These are phyloP conservation scores for Melitaea athalia DNA, from an alignment of 2,888 invertebrate genomes.

Conservation along the genomic window DNA sequence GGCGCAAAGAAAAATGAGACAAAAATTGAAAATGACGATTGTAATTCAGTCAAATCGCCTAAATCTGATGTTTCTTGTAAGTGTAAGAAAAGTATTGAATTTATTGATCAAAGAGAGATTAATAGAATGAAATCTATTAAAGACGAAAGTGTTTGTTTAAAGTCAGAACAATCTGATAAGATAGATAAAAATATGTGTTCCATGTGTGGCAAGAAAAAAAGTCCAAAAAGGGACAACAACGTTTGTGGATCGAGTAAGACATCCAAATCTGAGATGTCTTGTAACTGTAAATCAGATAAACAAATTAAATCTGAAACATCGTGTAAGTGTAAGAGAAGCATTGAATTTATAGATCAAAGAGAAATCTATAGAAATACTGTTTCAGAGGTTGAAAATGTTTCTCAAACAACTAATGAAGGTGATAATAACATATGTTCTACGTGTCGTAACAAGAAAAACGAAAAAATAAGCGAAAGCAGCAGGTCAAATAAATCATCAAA, in stretches of 20 bases:
- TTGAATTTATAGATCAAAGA: constrained; percentile 14
- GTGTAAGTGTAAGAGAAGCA: constrained; percentile 1
- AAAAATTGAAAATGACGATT: not conserved
- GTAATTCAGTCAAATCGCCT: not conserved
- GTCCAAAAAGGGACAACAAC: not conserved
- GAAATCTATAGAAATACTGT: not conserved
- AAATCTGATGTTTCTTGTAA: constrained; percentile 3
- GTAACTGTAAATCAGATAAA: not conserved
- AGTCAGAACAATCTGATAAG: not conserved
- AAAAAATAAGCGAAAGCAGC: not conserved
- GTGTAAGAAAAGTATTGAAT: constrained; percentile 15
- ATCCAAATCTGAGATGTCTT: not conserved
- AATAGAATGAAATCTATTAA: not conserved
- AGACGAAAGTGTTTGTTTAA: not conserved
- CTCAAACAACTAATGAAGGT: not conserved
- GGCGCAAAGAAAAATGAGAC: not conserved
- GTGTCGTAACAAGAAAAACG: not conserved
- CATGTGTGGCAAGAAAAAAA: not conserved
- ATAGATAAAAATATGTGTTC: not conserved
- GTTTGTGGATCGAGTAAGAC: not conserved
- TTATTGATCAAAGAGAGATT: constrained; percentile 17
- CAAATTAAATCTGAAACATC: not conserved
- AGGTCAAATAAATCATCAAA: not conserved
- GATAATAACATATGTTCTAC: not conserved
- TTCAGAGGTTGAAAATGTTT: not conserved